Evolutionary conservation across 2,113 vertebrate genomes (phyloP), one percentile per base, ranked within the genome.

Genomic region (Anolis carolinensis): DNA sequence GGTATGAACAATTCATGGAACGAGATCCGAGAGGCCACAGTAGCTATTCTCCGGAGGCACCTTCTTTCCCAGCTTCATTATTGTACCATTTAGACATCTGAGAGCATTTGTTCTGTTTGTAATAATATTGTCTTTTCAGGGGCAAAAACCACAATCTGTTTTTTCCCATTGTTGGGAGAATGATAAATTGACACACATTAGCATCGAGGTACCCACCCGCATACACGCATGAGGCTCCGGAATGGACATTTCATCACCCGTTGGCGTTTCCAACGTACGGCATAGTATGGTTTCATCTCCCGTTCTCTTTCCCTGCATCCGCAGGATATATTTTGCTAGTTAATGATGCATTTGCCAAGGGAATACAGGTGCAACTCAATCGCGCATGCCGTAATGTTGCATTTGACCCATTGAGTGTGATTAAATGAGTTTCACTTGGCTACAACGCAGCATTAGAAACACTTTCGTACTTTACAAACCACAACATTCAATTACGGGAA

Each of bases 401-500:
- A 48, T 84, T 89, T 93, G 89, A 92, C 89, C 79, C 87, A 88
- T 2, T 81, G 86, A 87, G 34, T 39, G 32, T 89, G 81, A 87
- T 94, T 91, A 94, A 91, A 88, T 89, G 82, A 34, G 85, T 92
- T 74, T 90, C 30, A 2, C 82, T 93, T 85, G 81, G 27, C 85
- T 91, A 85, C 62, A 79, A 34, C 52, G 13, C 84, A 82, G 59
- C 79, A 79, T 73, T 90, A 89, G 86, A 88, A n/a, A 7, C 4
- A 83, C 87, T 92, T 86, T 87, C 87, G 5, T 50, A 87, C 55
- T 93, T 92, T 86, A 78, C 70, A 87, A 91, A 90, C 79, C 36
- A 82, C 90, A 91, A 79, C 44, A 89, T 88, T 87, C 73, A 87
- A 89, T 92, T 92, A 90, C 81, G 44, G 72, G 75, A 90, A 84